Percentiles rank a stretch among this genome's conserved stretches.
Conservation (phyloP, 35 echinoderm and acorn worm genomes). For the Ophiothrix spiculata region DNA sequence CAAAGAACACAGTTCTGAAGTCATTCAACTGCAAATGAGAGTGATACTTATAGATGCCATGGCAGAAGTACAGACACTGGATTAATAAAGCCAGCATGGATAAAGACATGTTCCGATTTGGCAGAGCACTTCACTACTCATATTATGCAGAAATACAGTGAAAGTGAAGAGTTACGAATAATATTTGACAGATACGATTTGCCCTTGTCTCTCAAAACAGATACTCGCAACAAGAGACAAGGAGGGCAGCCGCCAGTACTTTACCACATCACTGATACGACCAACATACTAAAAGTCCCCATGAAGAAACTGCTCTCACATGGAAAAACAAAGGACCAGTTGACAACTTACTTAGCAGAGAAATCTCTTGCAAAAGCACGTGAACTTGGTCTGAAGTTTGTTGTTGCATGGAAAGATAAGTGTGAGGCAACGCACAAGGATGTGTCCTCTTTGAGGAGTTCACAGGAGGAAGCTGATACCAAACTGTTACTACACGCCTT, state of each 20-base stretch:
- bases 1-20: no score
- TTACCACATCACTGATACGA: neutral
- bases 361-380: neutral
- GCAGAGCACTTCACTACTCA: neutral
- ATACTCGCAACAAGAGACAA: neutral
- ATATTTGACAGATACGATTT: slow-evolving; percentile 1
- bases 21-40: no score
- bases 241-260: neutral
- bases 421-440: neutral
- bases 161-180: neutral
- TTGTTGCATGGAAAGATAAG: neutral
- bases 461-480: slow-evolving; percentile 37
- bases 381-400: neutral
- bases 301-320: neutral
- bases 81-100: slow-evolving; percentile 20
- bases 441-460: neutral
- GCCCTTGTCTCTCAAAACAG: neutral
- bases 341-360: neutral
- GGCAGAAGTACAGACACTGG: slow-evolving; percentile 6
- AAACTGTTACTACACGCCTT: slow-evolving; percentile 15
- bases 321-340: neutral
- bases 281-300: neutral
- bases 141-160: neutral
- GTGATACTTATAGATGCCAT: slow-evolving; percentile 8
- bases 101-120: neutral